Evolutionary conservation across 2,888 invertebrate genomes (phyloP).

Genomic region (Helicoverpa assulta): DNA sequence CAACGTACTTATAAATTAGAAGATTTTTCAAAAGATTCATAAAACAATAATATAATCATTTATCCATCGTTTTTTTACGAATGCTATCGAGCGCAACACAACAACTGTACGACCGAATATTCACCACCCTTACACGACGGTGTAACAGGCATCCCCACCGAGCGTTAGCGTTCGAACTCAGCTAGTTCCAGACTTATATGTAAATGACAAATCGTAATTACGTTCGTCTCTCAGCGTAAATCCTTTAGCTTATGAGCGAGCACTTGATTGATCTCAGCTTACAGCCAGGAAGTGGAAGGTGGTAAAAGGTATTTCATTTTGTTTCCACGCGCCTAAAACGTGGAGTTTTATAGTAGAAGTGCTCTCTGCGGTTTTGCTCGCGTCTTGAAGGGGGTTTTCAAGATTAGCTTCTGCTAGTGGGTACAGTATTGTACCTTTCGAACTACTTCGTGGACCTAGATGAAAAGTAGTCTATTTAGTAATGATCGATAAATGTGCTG

Average conservation of each 20-base stretch:
- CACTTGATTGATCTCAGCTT: conserved; percentile 43
- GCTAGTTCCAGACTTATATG: conserved; percentile 67
- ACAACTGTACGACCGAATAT: conserved; percentile 1
- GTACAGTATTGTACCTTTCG: too few species aligned
- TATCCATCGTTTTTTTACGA: too few species aligned
- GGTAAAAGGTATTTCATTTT: conserved; percentile 1
- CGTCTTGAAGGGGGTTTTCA: too few species aligned
- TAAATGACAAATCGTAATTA: conserved; percentile 74
- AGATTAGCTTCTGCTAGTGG: too few species aligned
- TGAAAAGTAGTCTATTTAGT: too few species aligned
- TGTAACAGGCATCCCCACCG: conserved; percentile 37
- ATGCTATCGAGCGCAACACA: too few species aligned
- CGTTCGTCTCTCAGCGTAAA: conserved; percentile 47
- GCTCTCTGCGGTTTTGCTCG: not conserved
- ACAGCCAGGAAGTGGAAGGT: conserved; percentile 37
- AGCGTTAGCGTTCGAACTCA: conserved; percentile 47
- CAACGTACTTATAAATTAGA: too few species aligned
- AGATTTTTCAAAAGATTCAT: too few species aligned
- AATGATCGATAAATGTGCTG: too few species aligned
- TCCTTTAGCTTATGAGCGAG: conserved; percentile 42
- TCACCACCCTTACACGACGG: conserved; percentile 36
- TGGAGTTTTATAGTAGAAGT: not conserved
- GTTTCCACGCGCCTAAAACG: conserved; percentile 6
- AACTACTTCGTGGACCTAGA: too few species aligned
- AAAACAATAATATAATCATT: too few species aligned